Conservation (phyloP, 2,113 vertebrate species). For the Cryptotis parvus region DNA sequence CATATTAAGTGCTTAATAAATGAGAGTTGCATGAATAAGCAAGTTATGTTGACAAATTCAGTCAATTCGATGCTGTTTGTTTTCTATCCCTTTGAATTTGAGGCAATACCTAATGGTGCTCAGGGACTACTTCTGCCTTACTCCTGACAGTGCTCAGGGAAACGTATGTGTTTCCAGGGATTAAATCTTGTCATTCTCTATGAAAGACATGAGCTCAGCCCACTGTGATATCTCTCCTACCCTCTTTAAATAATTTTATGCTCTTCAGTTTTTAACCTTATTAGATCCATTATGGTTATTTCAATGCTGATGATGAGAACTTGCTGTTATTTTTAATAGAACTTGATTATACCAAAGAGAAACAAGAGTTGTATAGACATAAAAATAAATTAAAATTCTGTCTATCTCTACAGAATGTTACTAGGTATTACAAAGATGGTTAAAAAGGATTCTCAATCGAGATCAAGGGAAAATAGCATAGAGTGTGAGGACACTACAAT, state of each 20-base stretch:
- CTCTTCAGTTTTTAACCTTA: neutral
- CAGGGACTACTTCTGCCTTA: too few species aligned
- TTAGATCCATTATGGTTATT: neutral
- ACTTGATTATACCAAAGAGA: neutral
- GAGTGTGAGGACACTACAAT: neutral
- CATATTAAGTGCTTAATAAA: neutral
- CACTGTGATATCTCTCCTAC: too few species aligned
- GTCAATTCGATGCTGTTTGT: neutral
- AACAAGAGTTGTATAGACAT: neutral
- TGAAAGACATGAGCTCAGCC: too few species aligned
- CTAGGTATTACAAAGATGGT: constrained; percentile 7
- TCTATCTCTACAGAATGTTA: neutral
- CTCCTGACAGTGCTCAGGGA: too few species aligned
- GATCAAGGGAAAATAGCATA: neutral
- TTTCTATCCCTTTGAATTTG: too few species aligned
- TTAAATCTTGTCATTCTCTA: too few species aligned
- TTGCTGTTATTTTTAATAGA: constrained; percentile 39
- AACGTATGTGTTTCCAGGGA: too few species aligned
- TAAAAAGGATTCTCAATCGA: neutral
- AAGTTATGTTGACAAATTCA: neutral
- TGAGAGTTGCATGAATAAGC: neutral
- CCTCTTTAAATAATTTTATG: neutral
- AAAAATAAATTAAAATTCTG: too few species aligned
- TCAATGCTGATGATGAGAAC: neutral
- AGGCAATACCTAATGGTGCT: too few species aligned